Base-by-base conservation (phyloP, 2,113 vertebrate genomes). In the Callospermophilus lateralis region DNA sequence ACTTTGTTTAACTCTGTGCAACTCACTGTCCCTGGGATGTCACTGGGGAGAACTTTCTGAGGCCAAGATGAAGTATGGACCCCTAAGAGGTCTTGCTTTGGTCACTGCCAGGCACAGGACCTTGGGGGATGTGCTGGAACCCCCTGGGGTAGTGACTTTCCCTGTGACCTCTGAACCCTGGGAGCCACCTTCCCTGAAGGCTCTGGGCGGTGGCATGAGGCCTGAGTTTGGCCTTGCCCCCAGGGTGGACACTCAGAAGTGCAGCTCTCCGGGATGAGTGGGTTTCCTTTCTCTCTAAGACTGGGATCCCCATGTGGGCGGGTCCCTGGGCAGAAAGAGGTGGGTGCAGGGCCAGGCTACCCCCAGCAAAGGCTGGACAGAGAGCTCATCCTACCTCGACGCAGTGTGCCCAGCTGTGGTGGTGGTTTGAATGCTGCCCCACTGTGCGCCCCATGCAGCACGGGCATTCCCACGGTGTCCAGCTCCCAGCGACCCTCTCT, bases 1-100 rank as follows among this genome's bases (percentile, higher is more conserved):
- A 39, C 37, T 51, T 37, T 10, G 11, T 28, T 20, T 28, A 19
- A 28, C 58, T 63, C 79, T 34, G 12, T 51, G 10, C 12, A 70
- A 1, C 15, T 30, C 16, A 0, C 28, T 51, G 63, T 19, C 32
- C 0, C 0, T 11, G 12, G 58, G 32, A 6, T 15, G 24, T 51
- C 37, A 7, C 45, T 79, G 61, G 39, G 30, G 6, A 84, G 58
- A 32, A 1, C 30, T 37, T 22, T 30, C 16, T 2, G 13, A 51
- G 42, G 39, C 37, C 10, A 17, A 12, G 1, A 24, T 22, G 39
- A 6, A 61, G 76, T 17, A 24, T 20, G 30, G 48, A 15, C 30
- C 58, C 42, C 67, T n/a, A 7, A 20, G 76, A 84, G 51, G 11
- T 32, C 24, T 68, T 74, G 22, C 45, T 6, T 24, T 67, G 8